A percentile compares a stretch with the other conserved stretches of the same genome.
Evolutionary conservation across 1,140 invertebrate genomes (phyloP).

Genomic region (Temnothorax curvispinosus): DNA sequence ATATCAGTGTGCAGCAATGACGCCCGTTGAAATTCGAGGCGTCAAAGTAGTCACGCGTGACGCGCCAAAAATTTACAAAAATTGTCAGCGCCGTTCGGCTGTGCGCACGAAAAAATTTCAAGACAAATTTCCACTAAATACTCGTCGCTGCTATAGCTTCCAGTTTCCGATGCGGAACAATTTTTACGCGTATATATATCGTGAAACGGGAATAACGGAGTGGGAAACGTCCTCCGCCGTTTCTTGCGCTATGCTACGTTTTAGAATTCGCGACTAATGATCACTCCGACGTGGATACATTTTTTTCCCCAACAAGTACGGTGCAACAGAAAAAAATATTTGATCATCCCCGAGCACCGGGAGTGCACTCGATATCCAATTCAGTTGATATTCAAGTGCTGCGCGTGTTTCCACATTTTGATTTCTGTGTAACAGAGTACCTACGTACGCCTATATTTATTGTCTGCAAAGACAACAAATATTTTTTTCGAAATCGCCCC

Average conservation of each 20-base stretch:
- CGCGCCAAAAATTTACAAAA: conserved; percentile 63
- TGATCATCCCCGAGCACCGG: conserved; percentile 70
- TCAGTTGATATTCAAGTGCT: conserved; percentile 76
- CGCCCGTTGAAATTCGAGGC: conserved; percentile 60
- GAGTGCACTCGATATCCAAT: conserved; percentile 76
- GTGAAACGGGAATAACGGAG: conserved; percentile 4
- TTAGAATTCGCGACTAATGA: conserved; percentile 68
- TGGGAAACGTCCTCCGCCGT: background rate
- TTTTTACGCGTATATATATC: conserved; percentile 8
- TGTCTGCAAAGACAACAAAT: conserved; percentile 75
- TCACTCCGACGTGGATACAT: conserved; percentile 65
- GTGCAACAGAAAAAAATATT: conserved; percentile 72
- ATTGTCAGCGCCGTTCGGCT: conserved; percentile 49
- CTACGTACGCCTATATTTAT: conserved; percentile 65
- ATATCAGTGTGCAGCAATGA: conserved; percentile 59
- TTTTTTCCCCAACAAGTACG: conserved; percentile 69
- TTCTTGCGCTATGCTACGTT: conserved; percentile 50
- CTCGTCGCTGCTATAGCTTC: background rate
- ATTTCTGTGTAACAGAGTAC: conserved; percentile 73
- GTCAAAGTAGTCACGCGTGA: conserved; percentile 62
- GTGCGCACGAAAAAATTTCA: conserved; percentile 49
- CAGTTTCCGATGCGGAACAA: conserved; percentile 13
- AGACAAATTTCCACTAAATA: conserved; percentile 57
- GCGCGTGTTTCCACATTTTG: conserved; percentile 76
- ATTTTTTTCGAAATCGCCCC: conserved; percentile 73